These are phyloP conservation scores for Pseudomugil gertrudae DNA, from an alignment of 2,797 vertebrate genomes.

Conservation along the genomic window DNA sequence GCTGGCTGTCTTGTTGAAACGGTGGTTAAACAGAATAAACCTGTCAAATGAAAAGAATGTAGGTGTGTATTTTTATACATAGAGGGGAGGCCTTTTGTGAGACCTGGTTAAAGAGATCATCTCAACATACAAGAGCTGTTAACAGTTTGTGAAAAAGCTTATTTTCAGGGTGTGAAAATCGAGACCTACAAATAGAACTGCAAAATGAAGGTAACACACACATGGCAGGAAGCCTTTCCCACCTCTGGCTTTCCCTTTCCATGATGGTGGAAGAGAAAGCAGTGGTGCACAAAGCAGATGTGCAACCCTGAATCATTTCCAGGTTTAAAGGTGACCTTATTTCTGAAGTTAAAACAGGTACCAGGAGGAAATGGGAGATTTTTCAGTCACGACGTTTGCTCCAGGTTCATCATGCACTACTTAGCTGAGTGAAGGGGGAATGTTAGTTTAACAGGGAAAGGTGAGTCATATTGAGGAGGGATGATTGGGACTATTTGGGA, in stretches of 20 bases:
- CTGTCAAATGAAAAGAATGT: no score
- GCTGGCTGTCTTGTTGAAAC: no score
- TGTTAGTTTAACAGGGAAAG: background rate
- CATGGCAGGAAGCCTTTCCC: background rate
- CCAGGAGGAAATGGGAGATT: slow-evolving; percentile 25
- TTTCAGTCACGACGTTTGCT: slow-evolving; percentile 36
- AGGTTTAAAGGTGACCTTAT: slow-evolving; percentile 17
- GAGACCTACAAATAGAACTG: background rate
- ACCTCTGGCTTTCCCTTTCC: background rate
- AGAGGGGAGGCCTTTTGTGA: no score
- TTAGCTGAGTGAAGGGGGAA: background rate
- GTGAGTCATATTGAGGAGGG: background rate
- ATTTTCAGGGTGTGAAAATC: background rate
- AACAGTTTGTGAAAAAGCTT: background rate
- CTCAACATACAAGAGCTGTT: background rate
- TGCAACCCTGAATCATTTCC: background rate
- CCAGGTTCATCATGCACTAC: slow-evolving; percentile 8
- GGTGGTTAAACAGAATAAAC: no score
- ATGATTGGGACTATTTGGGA: background rate
- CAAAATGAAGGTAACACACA: background rate
- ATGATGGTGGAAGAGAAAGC: background rate
- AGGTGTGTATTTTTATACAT: no score
- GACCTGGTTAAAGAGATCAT: no score
- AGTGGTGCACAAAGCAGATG: background rate
- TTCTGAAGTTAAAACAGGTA: no score